Conservation (phyloP, 2,888 invertebrate species). For the Pilophorus perplexus region DNA sequence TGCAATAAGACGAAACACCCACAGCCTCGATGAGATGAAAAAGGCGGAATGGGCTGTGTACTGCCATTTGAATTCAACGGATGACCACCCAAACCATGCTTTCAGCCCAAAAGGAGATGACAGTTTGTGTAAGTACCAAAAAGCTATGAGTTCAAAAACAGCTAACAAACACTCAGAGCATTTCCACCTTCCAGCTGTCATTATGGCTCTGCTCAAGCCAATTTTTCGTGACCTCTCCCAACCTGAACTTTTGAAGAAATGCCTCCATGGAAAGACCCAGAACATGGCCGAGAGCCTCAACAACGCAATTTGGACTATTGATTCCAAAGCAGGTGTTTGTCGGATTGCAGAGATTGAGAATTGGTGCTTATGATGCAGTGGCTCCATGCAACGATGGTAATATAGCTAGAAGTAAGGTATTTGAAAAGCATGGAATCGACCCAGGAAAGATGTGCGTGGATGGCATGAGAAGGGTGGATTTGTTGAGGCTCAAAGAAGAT, state of each 20-base stretch:
- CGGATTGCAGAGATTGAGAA: neutral
- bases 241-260: neutral
- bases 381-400: slow-evolving; percentile 10
- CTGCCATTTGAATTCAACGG: neutral
- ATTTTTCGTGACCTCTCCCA: neutral
- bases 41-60: neutral
- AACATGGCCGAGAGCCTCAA: slow-evolving; percentile 1
- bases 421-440: neutral
- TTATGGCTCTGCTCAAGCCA: neutral
- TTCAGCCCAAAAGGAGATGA: neutral
- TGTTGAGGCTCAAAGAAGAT: neutral
- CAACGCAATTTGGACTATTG: neutral
- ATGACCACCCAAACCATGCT: neutral
- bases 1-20: neutral
- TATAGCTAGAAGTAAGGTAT: neutral
- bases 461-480: neutral
- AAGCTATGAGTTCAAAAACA: neutral
- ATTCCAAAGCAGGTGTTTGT: slow-evolving; percentile 11
- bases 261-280: slow-evolving; percentile 11
- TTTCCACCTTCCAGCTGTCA: slow-evolving; percentile 3
- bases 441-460: neutral
- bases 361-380: neutral
- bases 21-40: neutral
- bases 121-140: neutral
- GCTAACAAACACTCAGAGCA: neutral